Percentiles rank a stretch among this genome's conserved stretches.
phyloP scores from a whole-genome alignment of 2,888 invertebrate genomes.

The Drosophila rubida region DNA sequence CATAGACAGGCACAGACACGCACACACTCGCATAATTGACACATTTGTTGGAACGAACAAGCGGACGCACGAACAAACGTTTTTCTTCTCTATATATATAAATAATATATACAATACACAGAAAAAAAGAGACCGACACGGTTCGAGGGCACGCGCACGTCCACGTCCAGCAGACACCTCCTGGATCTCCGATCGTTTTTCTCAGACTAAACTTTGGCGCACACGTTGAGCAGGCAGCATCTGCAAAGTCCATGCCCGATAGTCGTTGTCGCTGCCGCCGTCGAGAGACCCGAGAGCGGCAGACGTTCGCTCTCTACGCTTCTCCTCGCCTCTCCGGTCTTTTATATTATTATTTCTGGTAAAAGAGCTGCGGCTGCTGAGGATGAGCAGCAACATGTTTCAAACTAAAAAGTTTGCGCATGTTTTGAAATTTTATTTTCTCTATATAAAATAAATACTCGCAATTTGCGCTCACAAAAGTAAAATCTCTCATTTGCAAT shows the following conservation, averaged over 20 bases:
- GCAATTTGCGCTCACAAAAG: conserved; percentile 27
- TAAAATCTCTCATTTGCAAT: conserved; percentile 37
- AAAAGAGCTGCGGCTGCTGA: conserved; percentile 29
- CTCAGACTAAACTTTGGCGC: conserved; percentile 81
- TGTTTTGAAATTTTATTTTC: conserved; percentile 49
- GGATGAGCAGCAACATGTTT: conserved; percentile 23
- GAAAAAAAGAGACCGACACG: conserved; percentile 60
- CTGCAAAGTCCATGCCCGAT: conserved; percentile 59
- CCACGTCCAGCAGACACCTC: conserved; percentile 83
- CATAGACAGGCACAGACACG: conserved; percentile 28
- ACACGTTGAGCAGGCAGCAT: conserved; percentile 12
- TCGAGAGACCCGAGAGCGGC: conserved; percentile 20
- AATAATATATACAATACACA: conserved; percentile 67
- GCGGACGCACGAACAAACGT: conserved; percentile 36
- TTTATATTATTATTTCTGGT: conserved; percentile 19
- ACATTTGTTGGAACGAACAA: conserved; percentile 47
- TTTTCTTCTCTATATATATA: conserved; percentile 63
- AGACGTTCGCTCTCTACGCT: not conserved
- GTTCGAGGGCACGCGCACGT: conserved; percentile 65
- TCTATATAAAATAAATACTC: conserved; percentile 51
- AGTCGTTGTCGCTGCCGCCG: conserved; percentile 14
- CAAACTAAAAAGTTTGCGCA: conserved; percentile 49
- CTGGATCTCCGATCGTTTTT: conserved; percentile 85
- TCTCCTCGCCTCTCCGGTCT: conserved; percentile 19
- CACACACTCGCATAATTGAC: conserved; percentile 48